Evolutionary conservation across 2,113 vertebrate species (phyloP).

Genomic region (Dromaius novaehollandiae): DNA sequence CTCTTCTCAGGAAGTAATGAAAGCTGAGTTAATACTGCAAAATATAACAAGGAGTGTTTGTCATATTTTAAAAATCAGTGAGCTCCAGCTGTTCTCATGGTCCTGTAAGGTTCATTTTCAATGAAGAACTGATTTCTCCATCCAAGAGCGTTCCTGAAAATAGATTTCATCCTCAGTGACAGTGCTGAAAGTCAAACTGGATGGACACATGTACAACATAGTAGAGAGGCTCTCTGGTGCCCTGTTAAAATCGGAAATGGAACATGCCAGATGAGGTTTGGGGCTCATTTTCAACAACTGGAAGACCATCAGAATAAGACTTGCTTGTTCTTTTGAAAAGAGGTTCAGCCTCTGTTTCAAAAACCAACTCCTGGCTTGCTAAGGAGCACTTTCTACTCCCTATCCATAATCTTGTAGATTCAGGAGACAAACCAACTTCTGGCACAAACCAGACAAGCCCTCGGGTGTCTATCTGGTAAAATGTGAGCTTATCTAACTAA

Average conservation of each 20-base stretch:
- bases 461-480: neutral
- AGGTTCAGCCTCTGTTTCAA: neutral
- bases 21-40: neutral
- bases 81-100: neutral
- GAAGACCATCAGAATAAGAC: neutral
- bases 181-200: neutral
- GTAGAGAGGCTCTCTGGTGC: neutral
- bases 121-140: neutral
- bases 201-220: neutral
- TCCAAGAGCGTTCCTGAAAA: neutral
- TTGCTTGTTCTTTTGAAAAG: neutral
- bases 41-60: neutral
- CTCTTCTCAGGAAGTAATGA: neutral
- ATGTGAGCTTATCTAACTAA: neutral
- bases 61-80: constrained; percentile 5
- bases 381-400: neutral
- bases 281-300: neutral
- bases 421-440: neutral
- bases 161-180: neutral
- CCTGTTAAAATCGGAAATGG: neutral
- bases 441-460: neutral
- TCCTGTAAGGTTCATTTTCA: neutral
- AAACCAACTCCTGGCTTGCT: neutral
- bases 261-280: neutral
- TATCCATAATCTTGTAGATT: neutral